phyloP scores from a whole-genome alignment of 2,888 invertebrate genomes.

The Pachymerium ferrugineum region DNA sequence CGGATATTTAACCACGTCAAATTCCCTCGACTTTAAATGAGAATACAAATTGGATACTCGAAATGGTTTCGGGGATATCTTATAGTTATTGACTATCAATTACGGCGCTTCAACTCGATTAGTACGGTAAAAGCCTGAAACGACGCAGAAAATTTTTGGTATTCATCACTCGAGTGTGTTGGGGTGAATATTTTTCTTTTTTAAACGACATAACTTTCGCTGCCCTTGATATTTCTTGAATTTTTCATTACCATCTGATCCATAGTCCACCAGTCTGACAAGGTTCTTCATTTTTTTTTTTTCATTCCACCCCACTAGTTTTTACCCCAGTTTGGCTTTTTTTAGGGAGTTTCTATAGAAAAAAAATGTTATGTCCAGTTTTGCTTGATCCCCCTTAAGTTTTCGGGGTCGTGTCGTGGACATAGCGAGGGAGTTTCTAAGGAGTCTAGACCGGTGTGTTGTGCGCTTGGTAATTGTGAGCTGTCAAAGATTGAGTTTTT shows the following conservation, averaged over 20 bases:
- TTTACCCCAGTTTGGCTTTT: not conserved
- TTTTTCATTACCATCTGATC: not conserved
- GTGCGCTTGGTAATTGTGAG: not conserved
- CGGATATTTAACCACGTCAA: too few relatives aligned
- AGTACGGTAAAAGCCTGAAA: too few relatives aligned
- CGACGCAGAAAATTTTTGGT: too few relatives aligned
- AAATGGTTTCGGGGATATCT: too few relatives aligned
- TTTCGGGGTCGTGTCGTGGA: not conserved
- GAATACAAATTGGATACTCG: too few relatives aligned
- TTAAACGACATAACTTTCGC: not conserved
- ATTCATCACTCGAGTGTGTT: too few relatives aligned
- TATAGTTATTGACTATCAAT: too few relatives aligned
- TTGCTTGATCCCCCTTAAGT: not conserved
- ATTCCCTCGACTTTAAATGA: too few relatives aligned
- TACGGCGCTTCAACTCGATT: too few relatives aligned
- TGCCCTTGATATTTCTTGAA: not conserved
- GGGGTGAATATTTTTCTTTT: not conserved
- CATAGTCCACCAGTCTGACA: not conserved
- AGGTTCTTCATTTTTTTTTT: not conserved
- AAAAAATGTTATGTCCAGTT: not conserved
- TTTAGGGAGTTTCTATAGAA: not conserved
- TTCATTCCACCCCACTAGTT: not conserved
- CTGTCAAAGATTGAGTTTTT: too few relatives aligned
- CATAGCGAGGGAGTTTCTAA: not conserved
- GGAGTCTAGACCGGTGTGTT: constrained; percentile 4